Base-by-base conservation (phyloP, 2,888 invertebrate species). In the Campaea margaritaria region DNA sequence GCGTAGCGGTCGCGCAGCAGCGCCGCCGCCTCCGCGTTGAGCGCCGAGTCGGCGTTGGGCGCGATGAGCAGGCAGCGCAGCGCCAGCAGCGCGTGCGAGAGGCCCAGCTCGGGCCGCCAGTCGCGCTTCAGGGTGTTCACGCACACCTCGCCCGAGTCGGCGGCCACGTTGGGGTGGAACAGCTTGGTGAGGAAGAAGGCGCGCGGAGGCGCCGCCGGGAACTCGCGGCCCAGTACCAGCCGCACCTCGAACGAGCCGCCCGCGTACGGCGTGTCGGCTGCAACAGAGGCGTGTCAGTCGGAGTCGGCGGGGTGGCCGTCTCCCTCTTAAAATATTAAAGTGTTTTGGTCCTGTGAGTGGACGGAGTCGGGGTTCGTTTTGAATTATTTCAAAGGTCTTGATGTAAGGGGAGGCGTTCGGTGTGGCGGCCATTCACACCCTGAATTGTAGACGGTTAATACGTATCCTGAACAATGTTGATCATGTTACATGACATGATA, bases 1-100 rank as follows among this genome's bases (percentile, higher is more conserved):
- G 97, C 97, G 87, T 99, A 99, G 79, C 96, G 96, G 91, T 98
- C 98, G 74, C 98, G 93, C 69, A 99, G 93, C 85, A 99, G 93
- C 90, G 97, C 98, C 14, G 98, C 99, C 56, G 99, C 99, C 90
- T 99, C 99, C 84, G 98, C 99, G 87, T 99, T 99, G 73, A 99
- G 94, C 72, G 99, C 99, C 58, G 98, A 99, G 91, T 99, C 99
- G 7, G 98, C 96, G 94, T 99, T 99, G 82, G 99, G 99, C 83
- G 98, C 98, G 88, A 99, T 99, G 72, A 99, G 94, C 83, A 99
- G 94, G 93, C 99, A 99, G 93, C 97, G 76, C 70, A 99, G 95
- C 64, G 98, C 97, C 87, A 98, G 91, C 83, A 99, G 93, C 89
- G 98, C 96, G 90, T 99, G 98, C 93, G 96, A 97, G 68, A 99